phyloP scores from a whole-genome alignment of 1,140 invertebrate species.

The Popillia japonica region DNA sequence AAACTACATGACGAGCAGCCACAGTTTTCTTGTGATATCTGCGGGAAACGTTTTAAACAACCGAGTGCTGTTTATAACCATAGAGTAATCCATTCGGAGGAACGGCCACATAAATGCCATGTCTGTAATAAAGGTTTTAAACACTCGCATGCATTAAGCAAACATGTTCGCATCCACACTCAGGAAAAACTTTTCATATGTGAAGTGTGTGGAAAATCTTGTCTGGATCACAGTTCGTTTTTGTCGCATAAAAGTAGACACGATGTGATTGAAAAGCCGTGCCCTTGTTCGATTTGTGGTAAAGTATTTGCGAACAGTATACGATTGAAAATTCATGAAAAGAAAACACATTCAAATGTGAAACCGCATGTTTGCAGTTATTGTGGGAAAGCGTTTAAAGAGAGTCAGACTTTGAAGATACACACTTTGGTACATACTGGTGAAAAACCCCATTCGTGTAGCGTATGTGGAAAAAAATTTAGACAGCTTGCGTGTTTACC shows the following conservation, averaged over 20 bases:
- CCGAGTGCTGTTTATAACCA: conserved; percentile 48
- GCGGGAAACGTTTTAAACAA: conserved; percentile 47
- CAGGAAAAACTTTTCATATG: conserved; percentile 48
- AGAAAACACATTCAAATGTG: not conserved
- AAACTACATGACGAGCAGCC: conserved; percentile 41
- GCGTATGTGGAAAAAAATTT: conserved; percentile 73
- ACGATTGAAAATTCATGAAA: conserved; percentile 22
- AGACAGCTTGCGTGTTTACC: conserved; percentile 49
- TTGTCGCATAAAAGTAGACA: not conserved
- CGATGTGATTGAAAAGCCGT: not conserved
- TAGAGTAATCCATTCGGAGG: not conserved
- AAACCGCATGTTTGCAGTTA: conserved; percentile 26
- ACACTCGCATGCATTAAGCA: conserved; percentile 38
- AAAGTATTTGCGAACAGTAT: not conserved
- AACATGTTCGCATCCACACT: conserved; percentile 55
- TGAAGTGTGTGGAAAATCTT: conserved; percentile 13
- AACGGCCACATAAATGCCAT: not conserved
- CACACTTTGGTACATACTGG: conserved; percentile 56
- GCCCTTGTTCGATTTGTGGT: not conserved
- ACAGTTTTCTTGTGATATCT: conserved; percentile 50
- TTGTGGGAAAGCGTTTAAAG: conserved; percentile 32
- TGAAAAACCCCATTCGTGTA: conserved; percentile 49
- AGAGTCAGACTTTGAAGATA: conserved; percentile 43
- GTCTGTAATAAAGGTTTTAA: not conserved
- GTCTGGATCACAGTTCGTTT: not conserved